Conservation (phyloP, 2,113 vertebrate species). For the Bostrychus sinensis region DNA sequence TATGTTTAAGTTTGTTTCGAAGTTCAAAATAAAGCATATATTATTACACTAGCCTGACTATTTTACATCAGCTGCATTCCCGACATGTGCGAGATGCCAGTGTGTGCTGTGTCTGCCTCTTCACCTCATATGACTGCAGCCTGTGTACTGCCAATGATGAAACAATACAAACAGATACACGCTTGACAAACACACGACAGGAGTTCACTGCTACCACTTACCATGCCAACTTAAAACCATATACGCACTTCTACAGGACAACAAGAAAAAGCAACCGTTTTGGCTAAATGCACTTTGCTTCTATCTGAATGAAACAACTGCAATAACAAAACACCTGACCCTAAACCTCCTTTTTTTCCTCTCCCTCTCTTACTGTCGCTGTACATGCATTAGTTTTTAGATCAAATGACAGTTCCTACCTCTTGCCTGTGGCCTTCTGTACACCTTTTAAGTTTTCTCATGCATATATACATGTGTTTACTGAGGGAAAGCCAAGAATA, state of each 20-base stretch:
- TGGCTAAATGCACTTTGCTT: conserved; percentile 9
- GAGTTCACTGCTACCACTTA: not conserved
- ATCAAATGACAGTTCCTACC: conserved; percentile 53
- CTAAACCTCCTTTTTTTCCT: conserved; percentile 24
- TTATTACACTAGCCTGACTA: not conserved
- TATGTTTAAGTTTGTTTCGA: not conserved
- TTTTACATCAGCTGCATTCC: too few relatives aligned
- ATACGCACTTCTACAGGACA: not conserved
- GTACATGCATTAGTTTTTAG: conserved; percentile 19
- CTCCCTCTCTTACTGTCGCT: conserved; percentile 19
- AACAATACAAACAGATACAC: conserved; percentile 10
- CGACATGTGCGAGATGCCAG: conserved; percentile 4
- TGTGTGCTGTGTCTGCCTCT: not conserved
- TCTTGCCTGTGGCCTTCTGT: conserved; percentile 56
- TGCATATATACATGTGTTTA: conserved; percentile 73
- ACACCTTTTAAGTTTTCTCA: conserved; percentile 59
- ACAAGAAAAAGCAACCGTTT: not conserved
- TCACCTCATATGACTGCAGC: conserved; percentile 8
- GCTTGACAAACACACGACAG: conserved; percentile 2
- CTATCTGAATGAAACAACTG: conserved; percentile 36
- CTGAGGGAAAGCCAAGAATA: conserved; percentile 14
- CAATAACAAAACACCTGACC: conserved; percentile 39
- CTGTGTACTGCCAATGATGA: conserved; percentile 10
- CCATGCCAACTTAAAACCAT: conserved; percentile 8
- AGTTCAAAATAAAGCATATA: not conserved